Percentiles rank a stretch among this genome's conserved stretches.
phyloP scores from a whole-genome alignment of 2,888 invertebrate genomes.

The Lymantria monacha region DNA sequence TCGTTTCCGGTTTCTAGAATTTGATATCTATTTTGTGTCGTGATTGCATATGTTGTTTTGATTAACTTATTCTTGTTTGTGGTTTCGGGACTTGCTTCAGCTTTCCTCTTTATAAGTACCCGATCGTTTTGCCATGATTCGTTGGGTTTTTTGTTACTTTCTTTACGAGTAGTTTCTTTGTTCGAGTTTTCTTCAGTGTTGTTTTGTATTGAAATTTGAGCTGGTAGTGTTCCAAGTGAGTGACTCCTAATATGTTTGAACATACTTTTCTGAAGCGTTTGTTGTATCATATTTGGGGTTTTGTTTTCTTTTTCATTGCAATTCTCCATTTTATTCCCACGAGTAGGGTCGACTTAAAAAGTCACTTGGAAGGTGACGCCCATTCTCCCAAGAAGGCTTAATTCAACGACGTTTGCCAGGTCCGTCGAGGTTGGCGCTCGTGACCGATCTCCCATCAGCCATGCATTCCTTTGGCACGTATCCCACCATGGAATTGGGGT shows the following conservation, averaged over 20 bases:
- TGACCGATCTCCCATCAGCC: conserved; percentile 12
- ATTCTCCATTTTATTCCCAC: not conserved
- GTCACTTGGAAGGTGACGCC: too few relatives aligned
- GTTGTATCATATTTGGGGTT: not conserved
- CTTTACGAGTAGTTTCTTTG: not conserved
- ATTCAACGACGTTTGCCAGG: conserved; percentile 15
- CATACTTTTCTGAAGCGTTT: not conserved
- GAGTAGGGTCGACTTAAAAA: not conserved
- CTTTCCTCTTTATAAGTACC: not conserved
- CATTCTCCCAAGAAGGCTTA: conserved; percentile 4
- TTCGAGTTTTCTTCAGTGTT: not conserved
- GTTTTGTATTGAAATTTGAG: not conserved
- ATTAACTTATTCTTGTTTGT: not conserved
- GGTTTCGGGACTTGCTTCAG: not conserved
- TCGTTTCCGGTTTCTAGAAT: not conserved
- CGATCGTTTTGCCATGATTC: not conserved
- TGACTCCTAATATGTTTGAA: not conserved
- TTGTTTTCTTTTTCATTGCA: not conserved
- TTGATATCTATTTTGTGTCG: not conserved
- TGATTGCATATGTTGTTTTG: not conserved
- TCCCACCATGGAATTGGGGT: conserved; percentile 23
- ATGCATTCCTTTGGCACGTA: conserved; percentile 19
- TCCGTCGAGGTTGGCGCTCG: conserved; percentile 21
- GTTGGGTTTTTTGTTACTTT: not conserved
- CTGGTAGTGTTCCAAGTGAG: not conserved